Conservation (phyloP, 2,113 vertebrate species). For the Leptosomus discolor region DNA sequence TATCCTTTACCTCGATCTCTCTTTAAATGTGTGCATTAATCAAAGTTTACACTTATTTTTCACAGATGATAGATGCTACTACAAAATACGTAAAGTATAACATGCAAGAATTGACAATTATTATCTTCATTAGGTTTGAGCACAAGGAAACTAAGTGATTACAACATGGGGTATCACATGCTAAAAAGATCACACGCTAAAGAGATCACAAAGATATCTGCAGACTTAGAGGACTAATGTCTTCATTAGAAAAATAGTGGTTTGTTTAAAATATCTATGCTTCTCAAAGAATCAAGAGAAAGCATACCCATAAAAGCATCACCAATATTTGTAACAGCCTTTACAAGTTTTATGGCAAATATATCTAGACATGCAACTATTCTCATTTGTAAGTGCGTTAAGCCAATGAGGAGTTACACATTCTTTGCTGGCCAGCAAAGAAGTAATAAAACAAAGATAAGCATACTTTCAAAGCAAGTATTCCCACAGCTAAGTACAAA, state of each 20-base stretch:
- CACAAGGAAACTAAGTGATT: not conserved
- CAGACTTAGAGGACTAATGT: not conserved
- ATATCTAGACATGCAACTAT: not conserved
- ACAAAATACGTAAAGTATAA: not conserved
- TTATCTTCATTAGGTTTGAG: not conserved
- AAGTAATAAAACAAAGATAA: not conserved
- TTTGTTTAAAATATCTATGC: not conserved
- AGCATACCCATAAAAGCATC: not conserved
- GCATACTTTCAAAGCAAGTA: not conserved
- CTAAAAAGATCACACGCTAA: not conserved
- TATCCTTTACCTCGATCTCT: not conserved
- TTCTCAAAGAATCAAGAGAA: not conserved
- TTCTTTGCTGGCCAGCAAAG: not conserved
- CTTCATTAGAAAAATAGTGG: not conserved
- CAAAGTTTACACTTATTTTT: not conserved
- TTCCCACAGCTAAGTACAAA: not conserved
- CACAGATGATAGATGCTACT: not conserved
- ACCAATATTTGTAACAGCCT: not conserved
- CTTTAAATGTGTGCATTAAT: not conserved
- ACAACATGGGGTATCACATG: fast-evolving
- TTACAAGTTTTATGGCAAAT: not conserved
- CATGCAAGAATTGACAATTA: not conserved
- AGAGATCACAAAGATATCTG: not conserved
- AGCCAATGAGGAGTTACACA: not conserved
- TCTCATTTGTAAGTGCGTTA: not conserved